phyloP scores from a whole-genome alignment of 35 echinoderm and acorn worm species.

The Ptychodera flava region DNA sequence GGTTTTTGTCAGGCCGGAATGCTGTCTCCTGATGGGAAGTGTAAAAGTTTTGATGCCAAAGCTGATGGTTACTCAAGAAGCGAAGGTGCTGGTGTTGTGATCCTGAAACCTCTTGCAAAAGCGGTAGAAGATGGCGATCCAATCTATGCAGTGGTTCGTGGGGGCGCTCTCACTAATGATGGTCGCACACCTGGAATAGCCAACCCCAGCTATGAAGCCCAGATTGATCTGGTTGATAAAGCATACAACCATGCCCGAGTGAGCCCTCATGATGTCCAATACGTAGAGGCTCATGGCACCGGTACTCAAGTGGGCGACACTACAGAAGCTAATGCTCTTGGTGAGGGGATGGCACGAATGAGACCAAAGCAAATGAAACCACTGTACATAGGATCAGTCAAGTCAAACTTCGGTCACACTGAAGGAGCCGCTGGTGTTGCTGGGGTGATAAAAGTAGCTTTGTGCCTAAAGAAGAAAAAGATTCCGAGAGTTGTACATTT shows the following conservation, averaged over 20 bases:
- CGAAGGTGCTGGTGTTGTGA: slow-evolving; percentile 18
- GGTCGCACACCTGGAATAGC: slow-evolving; percentile 43
- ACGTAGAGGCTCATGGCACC: slow-evolving; percentile 43
- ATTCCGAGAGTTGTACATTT: slow-evolving; percentile 6
- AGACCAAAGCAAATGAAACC: slow-evolving; percentile 16
- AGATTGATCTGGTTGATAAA: slow-evolving; percentile 12
- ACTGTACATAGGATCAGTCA: slow-evolving; percentile 56
- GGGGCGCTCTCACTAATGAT: slow-evolving; percentile 46
- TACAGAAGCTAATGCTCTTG: slow-evolving; percentile 40
- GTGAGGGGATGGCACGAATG: slow-evolving; percentile 6
- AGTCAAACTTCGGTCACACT: slow-evolving; percentile 39
- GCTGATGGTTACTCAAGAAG: slow-evolving; percentile 32
- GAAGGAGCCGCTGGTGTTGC: background rate
- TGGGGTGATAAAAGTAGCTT: background rate
- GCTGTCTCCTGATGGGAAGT: slow-evolving; percentile 34
- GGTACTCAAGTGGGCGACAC: slow-evolving; percentile 39
- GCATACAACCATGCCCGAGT: slow-evolving; percentile 24
- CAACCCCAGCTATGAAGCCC: slow-evolving; percentile 43
- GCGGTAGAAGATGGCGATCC: slow-evolving; percentile 87
- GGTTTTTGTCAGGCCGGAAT: slow-evolving; percentile 41
- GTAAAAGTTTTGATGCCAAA: slow-evolving; percentile 42
- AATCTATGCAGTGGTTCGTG: slow-evolving; percentile 80
- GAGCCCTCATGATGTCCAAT: slow-evolving; percentile 19
- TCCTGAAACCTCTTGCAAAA: slow-evolving; percentile 58
- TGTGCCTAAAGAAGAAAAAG: background rate